These are phyloP conservation scores for Capitulum mitella DNA, from an alignment of 2,888 invertebrate genomes.

Conservation along the genomic window DNA sequence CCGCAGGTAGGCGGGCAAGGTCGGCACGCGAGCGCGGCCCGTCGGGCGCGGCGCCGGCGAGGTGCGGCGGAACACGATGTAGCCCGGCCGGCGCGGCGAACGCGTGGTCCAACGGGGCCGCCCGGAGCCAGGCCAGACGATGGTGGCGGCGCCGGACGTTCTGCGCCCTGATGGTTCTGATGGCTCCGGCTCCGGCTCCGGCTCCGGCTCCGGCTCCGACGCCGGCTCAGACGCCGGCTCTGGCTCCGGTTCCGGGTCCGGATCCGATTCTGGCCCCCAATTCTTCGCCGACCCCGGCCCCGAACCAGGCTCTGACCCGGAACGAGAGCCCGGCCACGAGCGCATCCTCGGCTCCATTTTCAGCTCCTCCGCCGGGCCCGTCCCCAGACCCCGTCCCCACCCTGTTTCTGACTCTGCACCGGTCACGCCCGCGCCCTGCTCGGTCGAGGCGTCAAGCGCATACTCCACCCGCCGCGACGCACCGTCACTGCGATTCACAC, in stretches of 20 bases:
- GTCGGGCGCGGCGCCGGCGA: neutral
- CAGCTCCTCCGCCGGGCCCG: neutral
- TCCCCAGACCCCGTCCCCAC: neutral
- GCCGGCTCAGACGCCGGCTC: neutral
- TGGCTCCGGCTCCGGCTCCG: neutral
- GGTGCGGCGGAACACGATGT: neutral
- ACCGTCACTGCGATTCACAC: neutral
- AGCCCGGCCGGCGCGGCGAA: neutral
- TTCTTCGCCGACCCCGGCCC: neutral
- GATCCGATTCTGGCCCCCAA: neutral
- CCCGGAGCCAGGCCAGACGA: neutral
- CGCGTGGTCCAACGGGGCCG: neutral
- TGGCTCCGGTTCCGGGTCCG: neutral
- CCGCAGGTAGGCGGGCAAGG: neutral
- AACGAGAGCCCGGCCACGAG: neutral
- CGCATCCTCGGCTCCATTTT: too few relatives aligned
- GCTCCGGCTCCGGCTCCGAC: neutral
- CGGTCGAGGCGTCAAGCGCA: neutral
- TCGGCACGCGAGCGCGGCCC: neutral
- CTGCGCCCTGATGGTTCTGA: neutral
- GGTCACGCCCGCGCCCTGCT: neutral
- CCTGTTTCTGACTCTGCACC: neutral
- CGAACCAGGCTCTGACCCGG: neutral
- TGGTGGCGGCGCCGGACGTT: neutral
- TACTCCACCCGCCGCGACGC: neutral